These are phyloP conservation scores for Operophtera brumata DNA, from an alignment of 2,888 invertebrate genomes.

Conservation along the genomic window DNA sequence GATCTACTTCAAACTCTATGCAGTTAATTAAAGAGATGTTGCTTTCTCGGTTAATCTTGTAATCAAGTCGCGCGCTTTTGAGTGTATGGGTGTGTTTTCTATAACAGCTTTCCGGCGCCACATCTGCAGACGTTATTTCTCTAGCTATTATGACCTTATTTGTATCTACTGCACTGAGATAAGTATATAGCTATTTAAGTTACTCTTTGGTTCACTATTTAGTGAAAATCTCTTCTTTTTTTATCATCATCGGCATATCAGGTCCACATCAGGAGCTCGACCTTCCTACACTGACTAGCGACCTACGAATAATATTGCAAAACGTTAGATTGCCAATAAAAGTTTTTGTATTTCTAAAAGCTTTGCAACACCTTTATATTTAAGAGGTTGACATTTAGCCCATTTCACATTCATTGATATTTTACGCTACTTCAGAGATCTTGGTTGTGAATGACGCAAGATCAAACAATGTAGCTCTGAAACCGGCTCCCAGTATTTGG, in stretches of 20 bases:
- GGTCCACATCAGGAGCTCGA: no score
- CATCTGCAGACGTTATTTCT: constrained; percentile 2
- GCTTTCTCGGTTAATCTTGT: constrained; percentile 10
- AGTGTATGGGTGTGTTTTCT: constrained; percentile 17
- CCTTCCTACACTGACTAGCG: no score
- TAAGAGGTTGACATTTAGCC: constrained; percentile 10
- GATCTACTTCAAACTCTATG: neutral
- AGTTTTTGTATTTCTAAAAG: neutral
- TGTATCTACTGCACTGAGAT: no score
- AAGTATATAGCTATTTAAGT: no score
- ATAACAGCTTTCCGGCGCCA: constrained; percentile 20
- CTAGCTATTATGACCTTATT: neutral
- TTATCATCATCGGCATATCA: no score
- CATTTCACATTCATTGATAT: constrained; percentile 17
- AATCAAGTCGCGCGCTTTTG: constrained; percentile 11
- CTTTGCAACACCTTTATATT: constrained; percentile 7
- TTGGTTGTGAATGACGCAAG: constrained; percentile 35
- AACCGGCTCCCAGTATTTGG: constrained; percentile 36
- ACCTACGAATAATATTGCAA: neutral
- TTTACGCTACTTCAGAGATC: constrained; percentile 13
- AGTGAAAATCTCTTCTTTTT: no score
- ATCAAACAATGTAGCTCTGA: constrained; percentile 33
- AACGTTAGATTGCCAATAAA: neutral
- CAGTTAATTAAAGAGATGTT: neutral
- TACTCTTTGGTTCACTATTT: no score